Base-by-base conservation (phyloP, 2,113 vertebrate genomes). In the Coptodon bakossiorum region DNA sequence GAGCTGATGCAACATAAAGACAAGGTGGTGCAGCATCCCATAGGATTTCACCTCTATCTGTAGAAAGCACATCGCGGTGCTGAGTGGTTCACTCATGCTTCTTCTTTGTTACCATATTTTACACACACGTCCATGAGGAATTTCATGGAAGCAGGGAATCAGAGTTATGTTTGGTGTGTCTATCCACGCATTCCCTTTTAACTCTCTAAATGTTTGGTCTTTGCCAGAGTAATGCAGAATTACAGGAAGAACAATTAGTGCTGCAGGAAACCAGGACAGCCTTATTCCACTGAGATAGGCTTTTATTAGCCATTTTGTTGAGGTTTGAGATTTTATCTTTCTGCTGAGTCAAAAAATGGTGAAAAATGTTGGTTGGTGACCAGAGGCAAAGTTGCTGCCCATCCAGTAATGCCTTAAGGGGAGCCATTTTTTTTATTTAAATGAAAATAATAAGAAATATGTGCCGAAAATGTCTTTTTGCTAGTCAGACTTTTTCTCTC, bases 211-310 rank as follows among this genome's bases (percentile, higher is more conserved):
- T 81, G 36, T 53, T 59, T 45, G 7, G 16, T 3, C 4, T 22
- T 6, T 63, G 66, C 53, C 34, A 48, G 19, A 29, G 57, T 13
- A 57, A 14, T 43, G 22, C 38, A 53, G 24, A 14, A 24, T 86
- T 59, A 80, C 34, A 84, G 45, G 61, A 81, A 50, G 45, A 87
- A 59, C 54, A 83, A 82, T 85, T 56, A 83, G 84, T 68, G 36
- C 80, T 52, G 71, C 40, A 45, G 86, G 66, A 94, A 93, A 91
- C 80, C 80, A 86, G 89, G 83, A 17, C 90, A 76, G 53, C 68
- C 22, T 48, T 79, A 84, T 85, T 88, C 87, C 90, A 88, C 53
- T 88, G 89, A 86, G 89, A 88, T 31, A 5, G 19, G 54, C 76
- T 81, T 76, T 83, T 53, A 86, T 91, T 87, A 91, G 68, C 27